Conservation (phyloP, 2,113 vertebrate genomes). For the Callipepla californica region DNA sequence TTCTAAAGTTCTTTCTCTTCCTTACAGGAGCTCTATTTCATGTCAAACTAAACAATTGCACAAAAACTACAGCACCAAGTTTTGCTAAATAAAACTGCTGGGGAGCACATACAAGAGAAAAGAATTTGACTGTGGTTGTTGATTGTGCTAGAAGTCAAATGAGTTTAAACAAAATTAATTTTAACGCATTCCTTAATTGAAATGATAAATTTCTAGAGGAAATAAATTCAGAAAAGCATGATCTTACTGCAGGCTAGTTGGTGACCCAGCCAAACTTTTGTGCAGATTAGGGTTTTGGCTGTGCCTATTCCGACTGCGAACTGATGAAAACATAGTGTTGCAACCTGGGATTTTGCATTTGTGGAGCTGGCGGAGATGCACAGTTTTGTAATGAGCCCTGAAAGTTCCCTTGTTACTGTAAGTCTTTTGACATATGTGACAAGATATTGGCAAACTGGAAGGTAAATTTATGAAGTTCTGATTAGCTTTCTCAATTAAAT, state of each 20-base stretch:
- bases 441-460: conserved; percentile 88
- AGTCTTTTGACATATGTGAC: conserved; percentile 95
- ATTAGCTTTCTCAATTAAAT: conserved; percentile 78
- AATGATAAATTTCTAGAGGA: conserved; percentile 25
- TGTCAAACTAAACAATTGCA: conserved; percentile 32
- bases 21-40: conserved; percentile 1
- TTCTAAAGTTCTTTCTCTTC: not conserved
- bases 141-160: not conserved
- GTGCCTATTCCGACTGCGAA: conserved; percentile 94
- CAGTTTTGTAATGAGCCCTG: conserved; percentile 97
- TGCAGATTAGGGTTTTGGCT: conserved; percentile 99
- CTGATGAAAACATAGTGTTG: conserved; percentile 94
- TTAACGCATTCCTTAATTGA: conserved; percentile 65
- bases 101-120: conserved; percentile 23
- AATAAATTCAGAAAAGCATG: conserved; percentile 29
- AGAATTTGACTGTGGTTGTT: not conserved
- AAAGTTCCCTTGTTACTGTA: conserved; percentile 98
- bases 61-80: conserved; percentile 19
- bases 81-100: conserved; percentile 39
- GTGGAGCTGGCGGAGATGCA: conserved; percentile 94
- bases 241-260: conserved; percentile 67
- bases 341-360: conserved; percentile 96
- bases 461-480: conserved; percentile 77
- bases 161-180: conserved; percentile 42
- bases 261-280: conserved; percentile 83